Evolutionary conservation across 1,140 invertebrate species (phyloP).

Genomic region (Nylanderia fulva): DNA sequence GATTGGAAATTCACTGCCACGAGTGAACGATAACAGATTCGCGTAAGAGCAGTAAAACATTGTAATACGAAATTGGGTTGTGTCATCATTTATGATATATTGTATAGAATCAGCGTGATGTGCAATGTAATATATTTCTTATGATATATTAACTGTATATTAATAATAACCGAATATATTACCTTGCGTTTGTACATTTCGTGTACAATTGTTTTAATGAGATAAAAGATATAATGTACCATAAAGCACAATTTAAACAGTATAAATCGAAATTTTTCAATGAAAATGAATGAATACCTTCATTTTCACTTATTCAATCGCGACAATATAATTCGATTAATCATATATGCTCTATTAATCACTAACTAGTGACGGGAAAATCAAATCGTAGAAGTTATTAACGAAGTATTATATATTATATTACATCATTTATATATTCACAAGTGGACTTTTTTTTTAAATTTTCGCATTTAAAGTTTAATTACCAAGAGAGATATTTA

Average conservation of each 20-base stretch:
- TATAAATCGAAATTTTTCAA: constrained; percentile 26
- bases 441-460: background rate
- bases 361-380: background rate
- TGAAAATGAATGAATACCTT: constrained; percentile 25
- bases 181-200: background rate
- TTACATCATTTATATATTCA: background rate
- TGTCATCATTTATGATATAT: background rate
- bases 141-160: background rate
- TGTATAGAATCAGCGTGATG: too few relatives aligned
- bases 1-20: constrained; percentile 16
- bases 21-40: constrained; percentile 21
- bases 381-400: constrained; percentile 32
- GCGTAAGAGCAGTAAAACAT: background rate
- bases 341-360: constrained; percentile 32
- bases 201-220: constrained; percentile 25
- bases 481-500: constrained; percentile 22
- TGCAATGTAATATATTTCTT: background rate
- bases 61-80: background rate
- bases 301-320: constrained; percentile 17
- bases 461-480: constrained; percentile 24
- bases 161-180: constrained; percentile 9
- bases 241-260: background rate
- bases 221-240: background rate
- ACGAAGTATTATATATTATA: constrained; percentile 38
- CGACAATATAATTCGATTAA: constrained; percentile 26